A percentile compares a stretch with the other conserved stretches of the same genome.
phyloP scores from a whole-genome alignment of 2,797 vertebrate genomes.

The Fratercula arctica region DNA sequence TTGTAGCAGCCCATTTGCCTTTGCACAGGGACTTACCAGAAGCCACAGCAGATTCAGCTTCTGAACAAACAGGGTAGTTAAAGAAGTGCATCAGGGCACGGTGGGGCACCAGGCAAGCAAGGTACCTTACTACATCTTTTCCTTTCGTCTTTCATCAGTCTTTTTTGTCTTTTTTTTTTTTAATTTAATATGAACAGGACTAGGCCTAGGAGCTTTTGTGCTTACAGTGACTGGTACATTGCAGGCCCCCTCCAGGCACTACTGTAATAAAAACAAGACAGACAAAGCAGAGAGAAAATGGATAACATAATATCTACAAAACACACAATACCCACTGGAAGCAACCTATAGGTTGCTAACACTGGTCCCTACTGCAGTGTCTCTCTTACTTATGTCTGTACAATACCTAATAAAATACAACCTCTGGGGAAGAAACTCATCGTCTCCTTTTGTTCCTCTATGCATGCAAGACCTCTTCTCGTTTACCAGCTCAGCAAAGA shows the following conservation, averaged over 20 bases:
- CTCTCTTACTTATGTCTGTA: not conserved
- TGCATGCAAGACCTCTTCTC: not conserved
- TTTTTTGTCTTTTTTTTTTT: not conserved
- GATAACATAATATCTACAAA: constrained; percentile 5
- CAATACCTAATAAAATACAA: constrained; percentile 20
- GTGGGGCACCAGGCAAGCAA: not conserved
- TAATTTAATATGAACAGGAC: not conserved
- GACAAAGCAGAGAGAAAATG: constrained; percentile 11
- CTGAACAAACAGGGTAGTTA: not conserved
- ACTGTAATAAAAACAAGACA: constrained; percentile 16
- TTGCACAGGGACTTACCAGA: not conserved
- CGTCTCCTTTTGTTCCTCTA: not conserved
- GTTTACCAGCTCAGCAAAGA: not conserved
- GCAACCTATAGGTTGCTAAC: not conserved
- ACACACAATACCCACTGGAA: not conserved
- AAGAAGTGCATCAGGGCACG: not conserved
- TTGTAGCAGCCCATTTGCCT: not conserved
- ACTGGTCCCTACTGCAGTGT: not conserved
- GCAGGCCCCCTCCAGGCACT: not conserved
- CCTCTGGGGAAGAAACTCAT: constrained; percentile 1
- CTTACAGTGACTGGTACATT: not conserved
- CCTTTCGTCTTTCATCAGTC: not conserved
- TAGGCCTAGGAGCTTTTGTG: not conserved
- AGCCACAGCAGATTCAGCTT: not conserved
- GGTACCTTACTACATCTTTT: not conserved